Base-by-base conservation (phyloP, 2,888 invertebrate genomes). In the Chymomyza procnemis region DNA sequence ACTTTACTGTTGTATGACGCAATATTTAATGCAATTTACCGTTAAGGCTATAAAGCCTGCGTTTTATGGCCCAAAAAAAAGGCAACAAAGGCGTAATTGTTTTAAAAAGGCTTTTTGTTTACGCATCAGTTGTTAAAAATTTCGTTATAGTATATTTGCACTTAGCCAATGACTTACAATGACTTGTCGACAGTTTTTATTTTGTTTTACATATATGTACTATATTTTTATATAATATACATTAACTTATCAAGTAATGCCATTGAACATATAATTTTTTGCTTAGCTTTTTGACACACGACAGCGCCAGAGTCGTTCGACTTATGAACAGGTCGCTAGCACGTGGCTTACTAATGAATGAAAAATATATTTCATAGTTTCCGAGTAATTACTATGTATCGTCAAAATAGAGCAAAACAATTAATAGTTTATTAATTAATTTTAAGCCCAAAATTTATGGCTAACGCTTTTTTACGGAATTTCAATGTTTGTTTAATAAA, bases 371-470 rank as follows among this genome's bases (percentile, higher is more conserved):
- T 58, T 74, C 67, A 61, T 66, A 41, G 26, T 5, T 47, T 48
- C 57, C 46, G n/a, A 46, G 16, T 16, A 67, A 67, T 64, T 19
- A 16, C 50, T 19, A 50, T 50, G 2, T 18, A 5, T 54, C 19
- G 6, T 54, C 19, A 16, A 30, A 50, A 26, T 21, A 64, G 61
- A 55, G 57, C 9, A 34, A 63, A 52, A 9, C 41, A 18, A 52
- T 16, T 30, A 65, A 67, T 68, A 56, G 46, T 19, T 58, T 66
- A 62, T 68, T 83, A 83, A 83, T 83, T 85, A 78, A 74, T 73
- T 57, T 69, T 74, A 71, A 66, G n/a, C n/a, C n/a, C n/a, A 71
- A 79, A 82, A 85, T 85, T 83, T 80, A 80, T 85, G 59, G 76
- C 68, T 61, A 66, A 65, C 63, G 66, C 63, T 61, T 66, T 85